Evolutionary conservation across 2,888 invertebrate genomes (phyloP).

Genomic region (Phytoseiulus persimilis): DNA sequence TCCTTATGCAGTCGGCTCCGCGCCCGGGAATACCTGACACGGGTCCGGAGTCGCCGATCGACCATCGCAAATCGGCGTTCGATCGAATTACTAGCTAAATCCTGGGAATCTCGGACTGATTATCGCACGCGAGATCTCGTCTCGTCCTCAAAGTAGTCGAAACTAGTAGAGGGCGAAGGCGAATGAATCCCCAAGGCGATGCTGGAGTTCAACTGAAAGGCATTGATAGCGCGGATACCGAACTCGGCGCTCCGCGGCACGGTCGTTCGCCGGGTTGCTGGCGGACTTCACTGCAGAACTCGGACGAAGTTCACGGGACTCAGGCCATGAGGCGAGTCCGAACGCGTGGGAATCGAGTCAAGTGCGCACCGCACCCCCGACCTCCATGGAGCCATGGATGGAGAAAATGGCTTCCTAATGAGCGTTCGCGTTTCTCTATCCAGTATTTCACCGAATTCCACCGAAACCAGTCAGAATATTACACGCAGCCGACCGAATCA

Average conservation of each 20-base stretch:
- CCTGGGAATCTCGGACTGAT: too few species aligned
- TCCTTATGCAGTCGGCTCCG: too few species aligned
- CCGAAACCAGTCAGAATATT: background rate
- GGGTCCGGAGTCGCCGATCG: too few species aligned
- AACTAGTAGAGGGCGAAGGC: background rate
- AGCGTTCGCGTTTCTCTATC: background rate
- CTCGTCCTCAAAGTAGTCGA: background rate
- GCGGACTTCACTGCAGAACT: background rate
- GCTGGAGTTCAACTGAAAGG: background rate
- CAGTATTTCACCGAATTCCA: conserved; percentile 5
- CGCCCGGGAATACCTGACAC: too few species aligned
- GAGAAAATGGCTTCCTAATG: conserved; percentile 5
- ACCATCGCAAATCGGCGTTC: too few species aligned
- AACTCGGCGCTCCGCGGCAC: background rate
- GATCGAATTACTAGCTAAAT: too few species aligned
- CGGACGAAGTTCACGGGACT: background rate
- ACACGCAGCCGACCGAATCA: background rate
- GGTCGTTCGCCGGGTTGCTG: background rate
- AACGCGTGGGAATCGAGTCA: background rate
- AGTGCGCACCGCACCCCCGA: conserved; percentile 5
- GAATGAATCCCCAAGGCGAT: background rate
- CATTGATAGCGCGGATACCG: background rate
- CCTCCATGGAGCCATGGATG: background rate
- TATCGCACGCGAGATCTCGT: too few species aligned
- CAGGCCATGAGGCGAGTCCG: background rate